phyloP scores from a whole-genome alignment of 1,140 invertebrate species.

The Chironomus striatipennis region DNA sequence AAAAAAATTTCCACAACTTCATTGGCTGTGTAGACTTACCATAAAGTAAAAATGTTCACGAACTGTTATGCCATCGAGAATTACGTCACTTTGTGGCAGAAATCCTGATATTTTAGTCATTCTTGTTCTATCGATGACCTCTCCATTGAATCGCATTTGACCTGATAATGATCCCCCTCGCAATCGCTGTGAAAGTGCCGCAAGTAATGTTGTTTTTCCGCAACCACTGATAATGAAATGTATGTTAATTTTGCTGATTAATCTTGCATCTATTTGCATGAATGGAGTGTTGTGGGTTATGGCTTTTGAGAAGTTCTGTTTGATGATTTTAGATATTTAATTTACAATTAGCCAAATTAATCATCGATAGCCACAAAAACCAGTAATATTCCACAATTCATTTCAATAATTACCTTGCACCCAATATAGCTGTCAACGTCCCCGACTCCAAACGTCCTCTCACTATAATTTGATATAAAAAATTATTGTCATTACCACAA shows the following conservation, averaged over 20 bases:
- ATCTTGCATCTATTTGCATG: background rate
- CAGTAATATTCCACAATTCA: too few relatives aligned
- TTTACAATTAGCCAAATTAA: too few relatives aligned
- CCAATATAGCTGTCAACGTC: slow-evolving; percentile 43
- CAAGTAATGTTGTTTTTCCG: slow-evolving; percentile 62
- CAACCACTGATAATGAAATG: slow-evolving; percentile 47
- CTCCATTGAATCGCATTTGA: slow-evolving; percentile 58
- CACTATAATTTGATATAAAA: slow-evolving; percentile 36
- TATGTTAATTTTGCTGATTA: background rate
- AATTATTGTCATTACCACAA: background rate
- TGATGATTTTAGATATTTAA: too few relatives aligned
- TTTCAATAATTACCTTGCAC: slow-evolving; percentile 37
- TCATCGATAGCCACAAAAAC: too few relatives aligned
- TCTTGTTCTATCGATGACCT: slow-evolving; percentile 47
- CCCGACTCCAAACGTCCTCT: slow-evolving; percentile 41
- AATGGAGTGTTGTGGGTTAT: background rate
- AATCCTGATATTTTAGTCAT: slow-evolving; percentile 63
- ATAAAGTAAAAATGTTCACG: slow-evolving; percentile 66
- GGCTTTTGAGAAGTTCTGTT: background rate
- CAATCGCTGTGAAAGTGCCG: slow-evolving; percentile 55
- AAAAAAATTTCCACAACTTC: slow-evolving; percentile 27
- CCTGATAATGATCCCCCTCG: slow-evolving; percentile 51
- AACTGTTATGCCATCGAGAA: slow-evolving; percentile 57
- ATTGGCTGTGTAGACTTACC: slow-evolving; percentile 43
- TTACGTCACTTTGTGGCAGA: slow-evolving; percentile 61